Evolutionary conservation across 1,140 invertebrate genomes (phyloP), one percentile per base, ranked within the genome.

Genomic region (Mactra quadrangularis): DNA sequence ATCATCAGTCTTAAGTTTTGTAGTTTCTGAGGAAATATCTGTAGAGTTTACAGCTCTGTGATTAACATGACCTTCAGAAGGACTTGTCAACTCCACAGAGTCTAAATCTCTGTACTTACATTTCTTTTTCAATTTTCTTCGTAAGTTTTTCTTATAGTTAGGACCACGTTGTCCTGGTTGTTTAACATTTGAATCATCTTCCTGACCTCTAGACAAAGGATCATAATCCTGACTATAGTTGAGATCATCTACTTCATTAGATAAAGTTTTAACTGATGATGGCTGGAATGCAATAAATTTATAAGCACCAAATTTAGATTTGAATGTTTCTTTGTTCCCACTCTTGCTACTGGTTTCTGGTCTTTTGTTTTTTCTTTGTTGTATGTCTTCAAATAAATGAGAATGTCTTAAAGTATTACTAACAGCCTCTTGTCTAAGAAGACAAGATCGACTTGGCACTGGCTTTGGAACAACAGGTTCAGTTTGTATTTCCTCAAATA

Each of bases 91-190:
- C n/a, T n/a, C n/a, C n/a, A n/a, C 41, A 29, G 64, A 53, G 31
- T 81, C 77, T 52, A 27, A 45, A 22, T 81, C 77, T 59, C 17
- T 57, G 33, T 81, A 81, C 38, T 71, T 70, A 71, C 62, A 70
- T 13, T 22, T 70, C 60, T 31, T 81, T 45, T 52, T 19, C 17
- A 53, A 7, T 45, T 25, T 60, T 33, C 41, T 41, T 15, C 27
- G 17, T 13, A 71, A 22, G 41, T 81, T 81, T 31, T 55, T 55
- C 15, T 35, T 78, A 17, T 38, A 17, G 31, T 57, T 62, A 31
- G 22, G 27, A 22, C 22, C 33, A 22, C 38, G 6, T 68, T 41
- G 22, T 7, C 17, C 25, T n/a, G 25, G 59, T 19, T 38, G 41
- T 13, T 22, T 31, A n/a, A 45, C 25, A 38, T 27, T 50, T 68